phyloP scores from a whole-genome alignment of 2,797 vertebrate genomes.

The Microctenopoma steveboyesi region DNA sequence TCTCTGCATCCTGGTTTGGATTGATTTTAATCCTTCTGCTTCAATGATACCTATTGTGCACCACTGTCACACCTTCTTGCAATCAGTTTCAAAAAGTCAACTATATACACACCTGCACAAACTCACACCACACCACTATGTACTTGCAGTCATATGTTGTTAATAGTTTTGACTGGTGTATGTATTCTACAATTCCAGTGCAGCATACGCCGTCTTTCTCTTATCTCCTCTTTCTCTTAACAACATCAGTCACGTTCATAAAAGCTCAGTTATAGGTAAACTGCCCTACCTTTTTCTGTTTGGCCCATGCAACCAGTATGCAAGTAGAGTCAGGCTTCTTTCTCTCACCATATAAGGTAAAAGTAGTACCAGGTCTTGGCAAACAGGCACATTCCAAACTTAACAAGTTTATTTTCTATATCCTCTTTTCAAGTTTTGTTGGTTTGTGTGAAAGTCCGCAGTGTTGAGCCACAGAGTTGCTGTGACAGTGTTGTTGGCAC shows the following conservation, averaged over 20 bases:
- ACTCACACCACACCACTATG: constrained; percentile 16
- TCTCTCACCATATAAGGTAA: constrained; percentile 73
- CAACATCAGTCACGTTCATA: constrained; percentile 39
- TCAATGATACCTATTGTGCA: constrained; percentile 21
- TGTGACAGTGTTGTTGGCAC: constrained; percentile 68
- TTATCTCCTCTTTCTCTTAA: not conserved
- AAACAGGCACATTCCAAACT: constrained; percentile 71
- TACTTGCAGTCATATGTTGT: constrained; percentile 38
- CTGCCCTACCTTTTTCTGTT: constrained; percentile 46
- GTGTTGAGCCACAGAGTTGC: constrained; percentile 62
- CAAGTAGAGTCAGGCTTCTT: constrained; percentile 54
- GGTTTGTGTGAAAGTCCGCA: constrained; percentile 61
- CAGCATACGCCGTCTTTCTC: constrained; percentile 28
- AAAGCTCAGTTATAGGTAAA: constrained; percentile 35
- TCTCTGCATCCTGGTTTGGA: constrained; percentile 11
- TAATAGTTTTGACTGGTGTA: constrained; percentile 40
- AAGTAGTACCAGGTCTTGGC: constrained; percentile 73
- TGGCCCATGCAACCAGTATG: constrained; percentile 41
- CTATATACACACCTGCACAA: constrained; percentile 23
- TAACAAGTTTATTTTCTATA: constrained; percentile 56
- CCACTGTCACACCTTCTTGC: constrained; percentile 56
- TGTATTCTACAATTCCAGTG: constrained; percentile 36
- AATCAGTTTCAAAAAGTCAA: constrained; percentile 29
- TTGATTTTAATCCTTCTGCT: constrained; percentile 33
- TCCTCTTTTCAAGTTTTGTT: constrained; percentile 71